Base-by-base conservation (phyloP, 2,888 invertebrate species). In the Drosophila birchii region DNA sequence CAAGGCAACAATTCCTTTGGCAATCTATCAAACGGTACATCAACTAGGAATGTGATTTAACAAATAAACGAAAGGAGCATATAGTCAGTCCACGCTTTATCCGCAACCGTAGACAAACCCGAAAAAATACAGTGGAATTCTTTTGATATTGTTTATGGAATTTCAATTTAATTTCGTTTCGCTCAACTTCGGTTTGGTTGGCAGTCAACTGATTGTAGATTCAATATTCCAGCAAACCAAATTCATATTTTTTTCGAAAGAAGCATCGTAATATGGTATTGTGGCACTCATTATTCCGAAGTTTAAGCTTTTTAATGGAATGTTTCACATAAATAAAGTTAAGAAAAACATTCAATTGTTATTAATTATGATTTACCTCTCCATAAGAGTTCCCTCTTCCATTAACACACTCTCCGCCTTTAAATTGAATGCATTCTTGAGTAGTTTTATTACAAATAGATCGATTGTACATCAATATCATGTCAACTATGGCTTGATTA, bases 41-140 rank as follows among this genome's bases (percentile, higher is more conserved):
- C 34, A 59, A 55, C 75, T 69, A 88, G 70, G 56, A 86, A 83
- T 79, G 88, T 86, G 88, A 86, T 84, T 86, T 76, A 77, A 71
- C 72, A 51, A 75, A 71, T 68, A 76, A 80, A 86, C 67, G 66
- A 75, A 68, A 38, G 18, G 20, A 64, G 32, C 79, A 67, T 59
- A 76, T 59, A 76, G 73, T 75, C 69, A 72, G 64, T 70, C 71
- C 57, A 66, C 58, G 44, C 45, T 53, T 53, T 18, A 62, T 39
- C 18, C 53, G 14, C 36, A 32, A 38, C 26, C 51, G 57, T 57
- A 26, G 9, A 54, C 18, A 69, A 68, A 36, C 20, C 41, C 51
- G 36, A n/a, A 29, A 20, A 34, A 34, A 29, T 14, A 34, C 32
- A 26, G 9, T 62, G 45, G 53, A 36, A 38, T 39, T 23, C 6